Conservation (phyloP, 2,797 vertebrate species). For the Chaetophractus vellerosus region DNA sequence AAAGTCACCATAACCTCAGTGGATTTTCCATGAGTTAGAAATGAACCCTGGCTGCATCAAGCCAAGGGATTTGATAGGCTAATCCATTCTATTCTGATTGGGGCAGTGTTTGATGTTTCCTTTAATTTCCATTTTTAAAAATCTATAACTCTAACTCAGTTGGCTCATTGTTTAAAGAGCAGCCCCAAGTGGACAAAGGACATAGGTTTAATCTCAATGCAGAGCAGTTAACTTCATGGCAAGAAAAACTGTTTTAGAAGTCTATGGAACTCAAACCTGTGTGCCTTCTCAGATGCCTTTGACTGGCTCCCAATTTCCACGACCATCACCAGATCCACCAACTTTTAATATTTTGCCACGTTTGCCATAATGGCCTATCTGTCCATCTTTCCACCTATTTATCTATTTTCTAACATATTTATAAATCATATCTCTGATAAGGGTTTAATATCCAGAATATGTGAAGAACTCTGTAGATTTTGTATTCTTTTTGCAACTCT, state of each 20-base stretch:
- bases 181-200: slow-evolving; percentile 1
- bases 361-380: too few species aligned
- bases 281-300: background rate
- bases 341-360: too few species aligned
- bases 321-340: background rate
- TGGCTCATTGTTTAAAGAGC: background rate
- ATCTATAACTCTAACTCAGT: background rate
- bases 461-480: too few species aligned
- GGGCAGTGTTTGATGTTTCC: background rate
- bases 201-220: background rate
- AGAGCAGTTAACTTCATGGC: background rate
- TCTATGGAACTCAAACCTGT: background rate
- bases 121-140: slow-evolving; percentile 24
- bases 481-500: too few species aligned
- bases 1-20: background rate
- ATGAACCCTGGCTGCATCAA: background rate
- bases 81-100: background rate
- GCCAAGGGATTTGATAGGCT: background rate
- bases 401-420: too few species aligned
- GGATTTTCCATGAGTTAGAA: background rate
- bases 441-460: too few species aligned
- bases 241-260: slow-evolving; percentile 6
- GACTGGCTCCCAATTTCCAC: background rate
- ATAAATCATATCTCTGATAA: too few species aligned
- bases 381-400: too few species aligned